Base-by-base conservation (phyloP, 2,797 vertebrate species). In the Artibeus lituratus region DNA sequence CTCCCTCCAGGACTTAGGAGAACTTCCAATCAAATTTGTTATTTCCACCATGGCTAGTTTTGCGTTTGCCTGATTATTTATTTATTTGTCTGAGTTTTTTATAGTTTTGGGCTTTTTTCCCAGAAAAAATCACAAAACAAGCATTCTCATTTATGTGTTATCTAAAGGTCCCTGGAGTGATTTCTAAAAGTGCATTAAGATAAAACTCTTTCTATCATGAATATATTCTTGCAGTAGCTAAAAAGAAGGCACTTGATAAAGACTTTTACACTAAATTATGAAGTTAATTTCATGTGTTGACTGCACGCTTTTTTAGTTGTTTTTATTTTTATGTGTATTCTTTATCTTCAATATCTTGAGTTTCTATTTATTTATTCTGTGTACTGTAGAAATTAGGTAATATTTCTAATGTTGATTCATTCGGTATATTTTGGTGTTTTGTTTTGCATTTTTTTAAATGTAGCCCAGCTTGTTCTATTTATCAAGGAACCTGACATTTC, bases 161-260 rank as follows among this genome's bases (percentile, higher is more conserved):
- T 32, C n/a, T 73, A 29, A 67, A 88, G 29, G 26, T 85, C 18
- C 22, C 9, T 65, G n/a, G 70, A 67, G 18, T 39, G 14, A 73
- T 49, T 59, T 55, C 69, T 42, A 32, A 6, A 83, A 90, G 44
- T 51, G 4, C 42, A 42, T 14, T 62, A 47, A 69, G 85, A 42
- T 84, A 81, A 87, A 87, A 47, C 59, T 29, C 76, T 93, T 93
- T 69, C 91, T 74, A 18, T 73, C 81, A 86, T 65, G 39, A 81
- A 55, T 55, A 47, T 35, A 35, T 57, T 90, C 51, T 93, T 86
- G 37, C 10, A 85, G 67, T 57, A 35, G 18, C 39, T 74, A 14
- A 81, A 49, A 57, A 49, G 62, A 93, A 73, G 16, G 18, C 67
- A 55, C 2, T 35, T 72, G 37, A 74, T 73, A 81, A 95, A 90